These are phyloP conservation scores for Acronicta alni DNA, from an alignment of 2,888 invertebrate species.

Conservation along the genomic window DNA sequence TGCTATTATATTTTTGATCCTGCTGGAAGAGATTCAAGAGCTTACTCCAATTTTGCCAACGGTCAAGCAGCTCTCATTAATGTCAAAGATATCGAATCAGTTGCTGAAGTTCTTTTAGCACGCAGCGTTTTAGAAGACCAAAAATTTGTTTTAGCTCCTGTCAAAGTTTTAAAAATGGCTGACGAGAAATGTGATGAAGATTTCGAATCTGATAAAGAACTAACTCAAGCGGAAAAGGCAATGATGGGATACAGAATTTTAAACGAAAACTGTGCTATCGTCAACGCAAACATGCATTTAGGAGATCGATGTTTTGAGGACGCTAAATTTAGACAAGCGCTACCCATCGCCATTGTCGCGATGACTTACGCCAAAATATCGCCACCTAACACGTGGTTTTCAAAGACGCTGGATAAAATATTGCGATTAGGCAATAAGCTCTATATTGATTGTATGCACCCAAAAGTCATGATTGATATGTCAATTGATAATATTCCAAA, in stretches of 20 bases:
- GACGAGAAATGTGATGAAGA: slow-evolving; percentile 81
- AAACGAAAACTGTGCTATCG: slow-evolving; percentile 88
- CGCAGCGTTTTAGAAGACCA: slow-evolving; percentile 84
- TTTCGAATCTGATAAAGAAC: slow-evolving; percentile 84
- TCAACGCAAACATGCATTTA: slow-evolving; percentile 89
- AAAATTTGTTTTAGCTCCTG: slow-evolving; percentile 83
- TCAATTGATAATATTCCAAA: slow-evolving; percentile 89
- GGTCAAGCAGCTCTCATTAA: slow-evolving; percentile 90
- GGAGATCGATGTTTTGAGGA: slow-evolving; percentile 90
- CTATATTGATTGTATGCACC: slow-evolving; percentile 86
- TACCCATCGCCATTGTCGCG: slow-evolving; percentile 89
- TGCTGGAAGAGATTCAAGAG: slow-evolving; percentile 86
- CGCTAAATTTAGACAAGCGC: slow-evolving; percentile 89
- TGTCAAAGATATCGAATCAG: slow-evolving; percentile 84
- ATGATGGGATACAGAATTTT: slow-evolving; percentile 88
- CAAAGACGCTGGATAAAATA: slow-evolving; percentile 89
- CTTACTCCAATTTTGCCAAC: slow-evolving; percentile 81
- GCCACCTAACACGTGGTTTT: slow-evolving; percentile 90
- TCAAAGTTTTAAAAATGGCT: slow-evolving; percentile 84
- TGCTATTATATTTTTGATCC: slow-evolving; percentile 91
- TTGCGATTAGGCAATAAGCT: slow-evolving; percentile 89
- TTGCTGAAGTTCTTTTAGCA: slow-evolving; percentile 86
- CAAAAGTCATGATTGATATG: slow-evolving; percentile 84
- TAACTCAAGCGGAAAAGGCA: slow-evolving; percentile 83
- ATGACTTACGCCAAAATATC: slow-evolving; percentile 91